Conservation (phyloP, 2,113 vertebrate species). For the Cyanistes caeruleus region DNA sequence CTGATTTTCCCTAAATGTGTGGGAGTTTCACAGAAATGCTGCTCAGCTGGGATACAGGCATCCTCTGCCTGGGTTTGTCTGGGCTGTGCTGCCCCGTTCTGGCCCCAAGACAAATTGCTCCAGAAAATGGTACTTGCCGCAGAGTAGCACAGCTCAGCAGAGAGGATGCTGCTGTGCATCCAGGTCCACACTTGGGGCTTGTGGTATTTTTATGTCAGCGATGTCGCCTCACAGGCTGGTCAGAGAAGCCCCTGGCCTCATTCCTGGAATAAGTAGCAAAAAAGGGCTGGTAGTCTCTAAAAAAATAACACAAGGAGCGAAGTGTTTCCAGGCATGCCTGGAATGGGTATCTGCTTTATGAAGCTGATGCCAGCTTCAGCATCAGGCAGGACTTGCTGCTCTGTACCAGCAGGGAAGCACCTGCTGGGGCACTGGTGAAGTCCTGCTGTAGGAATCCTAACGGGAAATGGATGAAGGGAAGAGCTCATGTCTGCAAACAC, state of each 20-base stretch:
- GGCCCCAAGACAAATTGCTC: neutral
- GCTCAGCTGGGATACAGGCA: neutral
- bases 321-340: neutral
- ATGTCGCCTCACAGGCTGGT: rapidly evolving
- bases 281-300: neutral
- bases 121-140: neutral
- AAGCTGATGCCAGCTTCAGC: neutral
- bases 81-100: constrained; percentile 42
- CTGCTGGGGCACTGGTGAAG: neutral
- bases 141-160: neutral
- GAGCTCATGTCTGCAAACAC: neutral
- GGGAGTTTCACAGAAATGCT: neutral
- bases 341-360: neutral
- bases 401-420: rapidly evolving
- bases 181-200: neutral
- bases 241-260: neutral
- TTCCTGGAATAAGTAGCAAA: neutral
- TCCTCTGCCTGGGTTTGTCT: neutral
- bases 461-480: neutral
- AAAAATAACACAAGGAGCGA: neutral
- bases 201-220: neutral
- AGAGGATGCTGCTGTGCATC: neutral
- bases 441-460: neutral
- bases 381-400: neutral
- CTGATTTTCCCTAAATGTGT: neutral